phyloP scores from a whole-genome alignment of 2,113 vertebrate species.

The Alaudala cheleensis region DNA sequence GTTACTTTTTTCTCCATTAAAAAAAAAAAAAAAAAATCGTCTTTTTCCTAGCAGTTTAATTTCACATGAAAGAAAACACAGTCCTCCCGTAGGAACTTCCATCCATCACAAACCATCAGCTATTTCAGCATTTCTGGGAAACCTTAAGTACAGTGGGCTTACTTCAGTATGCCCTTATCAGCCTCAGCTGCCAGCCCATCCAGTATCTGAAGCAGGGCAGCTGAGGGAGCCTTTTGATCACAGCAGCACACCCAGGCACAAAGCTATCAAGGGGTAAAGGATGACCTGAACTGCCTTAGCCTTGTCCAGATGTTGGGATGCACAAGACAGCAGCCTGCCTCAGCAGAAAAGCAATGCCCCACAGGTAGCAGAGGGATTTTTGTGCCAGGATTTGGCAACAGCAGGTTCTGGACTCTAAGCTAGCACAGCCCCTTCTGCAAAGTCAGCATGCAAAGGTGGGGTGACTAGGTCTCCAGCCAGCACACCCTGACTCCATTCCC shows the following conservation, averaged over 20 bases:
- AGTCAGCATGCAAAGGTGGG: neutral
- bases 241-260: neutral
- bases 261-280: neutral
- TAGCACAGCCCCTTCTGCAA: neutral
- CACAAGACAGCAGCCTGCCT: neutral
- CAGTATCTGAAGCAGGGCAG: neutral
- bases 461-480: neutral
- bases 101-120: neutral
- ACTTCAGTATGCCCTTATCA: neutral
- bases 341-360: neutral
- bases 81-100: too few species aligned
- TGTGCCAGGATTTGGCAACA: neutral
- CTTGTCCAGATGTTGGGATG: neutral
- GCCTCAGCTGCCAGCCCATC: neutral
- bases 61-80: neutral
- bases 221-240: constrained; percentile 3
- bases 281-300: neutral
- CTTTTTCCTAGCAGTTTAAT: neutral
- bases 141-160: neutral
- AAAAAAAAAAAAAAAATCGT: fast-evolving
- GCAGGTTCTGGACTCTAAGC: neutral
- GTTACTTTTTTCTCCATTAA: neutral
- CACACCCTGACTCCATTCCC: fast-evolving
- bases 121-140: constrained; percentile 34
- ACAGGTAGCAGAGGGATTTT: neutral